Conservation (phyloP, 2,888 invertebrate genomes). For the Cephus rjabovi region DNA sequence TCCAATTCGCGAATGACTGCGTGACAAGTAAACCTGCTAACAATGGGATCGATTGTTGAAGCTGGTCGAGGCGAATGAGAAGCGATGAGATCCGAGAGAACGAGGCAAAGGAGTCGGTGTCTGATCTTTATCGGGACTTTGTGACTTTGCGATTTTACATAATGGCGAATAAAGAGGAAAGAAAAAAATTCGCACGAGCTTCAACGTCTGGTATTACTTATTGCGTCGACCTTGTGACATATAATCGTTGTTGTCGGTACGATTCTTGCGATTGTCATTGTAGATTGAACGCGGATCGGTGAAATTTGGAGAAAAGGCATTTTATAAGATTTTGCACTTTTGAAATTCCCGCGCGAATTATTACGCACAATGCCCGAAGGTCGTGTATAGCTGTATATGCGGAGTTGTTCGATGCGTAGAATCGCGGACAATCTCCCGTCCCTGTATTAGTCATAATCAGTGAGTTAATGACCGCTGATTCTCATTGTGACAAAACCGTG, state of each 20-base stretch:
- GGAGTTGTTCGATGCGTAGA: neutral
- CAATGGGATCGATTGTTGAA: neutral
- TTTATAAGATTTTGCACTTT: neutral
- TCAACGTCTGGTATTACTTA: neutral
- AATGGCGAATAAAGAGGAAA: no score
- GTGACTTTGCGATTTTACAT: neutral
- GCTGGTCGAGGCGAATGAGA: neutral
- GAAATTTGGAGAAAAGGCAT: neutral
- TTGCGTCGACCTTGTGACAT: neutral
- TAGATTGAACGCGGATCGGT: neutral
- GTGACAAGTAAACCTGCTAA: neutral
- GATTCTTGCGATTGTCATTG: no score
- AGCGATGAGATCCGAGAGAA: neutral
- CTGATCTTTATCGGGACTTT: neutral
- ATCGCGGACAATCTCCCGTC: neutral
- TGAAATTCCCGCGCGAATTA: neutral
- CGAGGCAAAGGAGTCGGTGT: neutral
- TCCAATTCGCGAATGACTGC: neutral
- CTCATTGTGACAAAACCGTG: neutral
- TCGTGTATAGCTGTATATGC: neutral
- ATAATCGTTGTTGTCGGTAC: no score
- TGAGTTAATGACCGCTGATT: neutral
- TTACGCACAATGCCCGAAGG: neutral
- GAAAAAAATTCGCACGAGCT: neutral
- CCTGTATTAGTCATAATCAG: neutral